Evolutionary conservation across 2,113 vertebrate genomes (phyloP).

Genomic region (Chionomys nivalis): DNA sequence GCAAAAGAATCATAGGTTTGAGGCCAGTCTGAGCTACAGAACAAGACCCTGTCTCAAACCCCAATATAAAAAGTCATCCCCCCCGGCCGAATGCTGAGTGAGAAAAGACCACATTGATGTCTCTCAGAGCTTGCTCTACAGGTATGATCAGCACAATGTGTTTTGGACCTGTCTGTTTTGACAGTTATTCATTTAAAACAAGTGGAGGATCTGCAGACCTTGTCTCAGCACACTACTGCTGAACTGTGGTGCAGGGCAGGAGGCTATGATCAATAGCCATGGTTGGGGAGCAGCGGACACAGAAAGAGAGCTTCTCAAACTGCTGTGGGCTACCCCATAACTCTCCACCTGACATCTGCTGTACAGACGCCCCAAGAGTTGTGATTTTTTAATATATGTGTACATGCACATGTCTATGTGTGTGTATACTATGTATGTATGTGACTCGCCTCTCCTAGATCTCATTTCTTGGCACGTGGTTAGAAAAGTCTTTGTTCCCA

Average conservation of each 20-base stretch:
- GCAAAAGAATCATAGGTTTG: background rate
- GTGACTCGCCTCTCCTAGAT: background rate
- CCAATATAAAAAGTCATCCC: background rate
- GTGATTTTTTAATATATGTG: background rate
- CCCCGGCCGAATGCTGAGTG: background rate
- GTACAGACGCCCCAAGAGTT: background rate
- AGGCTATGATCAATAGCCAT: background rate
- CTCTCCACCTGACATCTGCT: background rate
- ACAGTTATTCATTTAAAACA: background rate
- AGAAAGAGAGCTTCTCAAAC: background rate
- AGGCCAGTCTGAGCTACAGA: background rate
- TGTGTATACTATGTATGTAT: too few species aligned
- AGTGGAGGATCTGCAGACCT: background rate
- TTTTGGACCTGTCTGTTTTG: background rate
- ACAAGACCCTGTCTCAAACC: background rate
- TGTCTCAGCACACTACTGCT: background rate
- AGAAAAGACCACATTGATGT: background rate
- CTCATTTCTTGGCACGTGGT: background rate
- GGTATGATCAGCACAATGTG: background rate
- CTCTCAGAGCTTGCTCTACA: background rate
- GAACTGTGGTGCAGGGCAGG: background rate
- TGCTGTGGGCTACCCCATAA: background rate
- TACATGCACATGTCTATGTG: background rate
- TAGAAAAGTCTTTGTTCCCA: slow-evolving; percentile 19
- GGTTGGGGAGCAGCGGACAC: background rate